Evolutionary conservation across 2,797 vertebrate genomes (phyloP).

Genomic region (Semotilus atromaculatus): DNA sequence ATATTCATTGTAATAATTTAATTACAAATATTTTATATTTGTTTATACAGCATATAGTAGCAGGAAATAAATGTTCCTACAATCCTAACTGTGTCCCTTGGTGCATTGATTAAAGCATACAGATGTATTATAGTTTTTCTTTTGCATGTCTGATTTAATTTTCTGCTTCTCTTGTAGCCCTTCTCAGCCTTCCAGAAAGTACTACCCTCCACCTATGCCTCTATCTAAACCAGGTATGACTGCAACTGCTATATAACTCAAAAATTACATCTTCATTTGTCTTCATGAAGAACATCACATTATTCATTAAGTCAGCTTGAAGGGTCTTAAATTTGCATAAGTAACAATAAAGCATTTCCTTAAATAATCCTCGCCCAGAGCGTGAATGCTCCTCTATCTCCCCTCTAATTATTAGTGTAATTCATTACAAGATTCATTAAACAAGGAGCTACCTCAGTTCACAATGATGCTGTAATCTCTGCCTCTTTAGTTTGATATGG

Average conservation of each 20-base stretch:
- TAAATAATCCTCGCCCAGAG: constrained; percentile 36
- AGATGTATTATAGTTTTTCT: not conserved
- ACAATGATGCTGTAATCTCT: constrained; percentile 17
- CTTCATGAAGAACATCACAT: not conserved
- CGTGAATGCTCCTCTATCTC: constrained; percentile 14
- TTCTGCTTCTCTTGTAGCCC: constrained; percentile 76
- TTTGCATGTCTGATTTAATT: constrained; percentile 18
- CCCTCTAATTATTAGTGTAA: constrained; percentile 35
- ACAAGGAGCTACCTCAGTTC: constrained; percentile 8
- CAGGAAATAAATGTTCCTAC: not conserved
- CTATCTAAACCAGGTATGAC: constrained; percentile 94
- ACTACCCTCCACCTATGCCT: constrained; percentile 97
- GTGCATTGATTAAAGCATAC: not conserved
- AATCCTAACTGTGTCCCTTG: not conserved
- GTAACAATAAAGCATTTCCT: constrained; percentile 25
- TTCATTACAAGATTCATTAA: constrained; percentile 50
- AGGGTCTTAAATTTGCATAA: constrained; percentile 11
- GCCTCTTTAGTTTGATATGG: not conserved
- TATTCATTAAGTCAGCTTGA: constrained; percentile 18
- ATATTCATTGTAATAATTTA: too few species aligned
- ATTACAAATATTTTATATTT: not conserved
- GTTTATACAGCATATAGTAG: not conserved
- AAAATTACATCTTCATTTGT: not conserved
- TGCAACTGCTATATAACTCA: not conserved
- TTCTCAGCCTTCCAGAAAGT: constrained; percentile 88